phyloP scores from a whole-genome alignment of 1,140 invertebrate genomes.

The Papilio polytes region DNA sequence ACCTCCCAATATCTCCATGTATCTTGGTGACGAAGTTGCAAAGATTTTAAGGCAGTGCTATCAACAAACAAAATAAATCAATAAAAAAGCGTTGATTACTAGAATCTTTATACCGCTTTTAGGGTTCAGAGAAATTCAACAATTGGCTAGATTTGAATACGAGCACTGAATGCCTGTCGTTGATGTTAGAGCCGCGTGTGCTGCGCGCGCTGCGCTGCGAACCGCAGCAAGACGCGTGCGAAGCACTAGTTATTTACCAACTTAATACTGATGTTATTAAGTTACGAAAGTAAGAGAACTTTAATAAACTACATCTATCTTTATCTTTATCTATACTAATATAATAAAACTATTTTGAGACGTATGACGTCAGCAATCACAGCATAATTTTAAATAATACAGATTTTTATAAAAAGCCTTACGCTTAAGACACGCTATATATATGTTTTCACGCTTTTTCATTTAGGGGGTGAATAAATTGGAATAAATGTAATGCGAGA shows the following conservation, averaged over 20 bases:
- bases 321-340: too few relatives aligned
- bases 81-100: neutral
- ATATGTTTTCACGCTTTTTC: too few relatives aligned
- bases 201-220: constrained; percentile 44
- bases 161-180: constrained; percentile 48
- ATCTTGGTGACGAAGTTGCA: too few relatives aligned
- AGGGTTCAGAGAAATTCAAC: constrained; percentile 51
- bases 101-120: neutral
- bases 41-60: too few relatives aligned
- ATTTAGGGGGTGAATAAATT: too few relatives aligned
- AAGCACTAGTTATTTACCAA: constrained; percentile 52
- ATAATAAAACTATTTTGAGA: too few relatives aligned
- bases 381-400: too few relatives aligned
- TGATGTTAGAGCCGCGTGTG: constrained; percentile 56
- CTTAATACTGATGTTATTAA: constrained; percentile 45
- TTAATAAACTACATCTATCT: neutral
- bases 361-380: too few relatives aligned
- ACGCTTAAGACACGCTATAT: too few relatives aligned
- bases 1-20: too few relatives aligned
- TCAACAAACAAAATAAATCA: neutral
- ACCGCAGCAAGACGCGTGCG: constrained; percentile 38
- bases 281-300: constrained; percentile 50
- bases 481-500: too few relatives aligned
- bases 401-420: too few relatives aligned
- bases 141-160: constrained; percentile 65